Percentiles rank a stretch among this genome's conserved stretches.
Conservation (phyloP, 1,140 invertebrate genomes). For the Tribolium madens region DNA sequence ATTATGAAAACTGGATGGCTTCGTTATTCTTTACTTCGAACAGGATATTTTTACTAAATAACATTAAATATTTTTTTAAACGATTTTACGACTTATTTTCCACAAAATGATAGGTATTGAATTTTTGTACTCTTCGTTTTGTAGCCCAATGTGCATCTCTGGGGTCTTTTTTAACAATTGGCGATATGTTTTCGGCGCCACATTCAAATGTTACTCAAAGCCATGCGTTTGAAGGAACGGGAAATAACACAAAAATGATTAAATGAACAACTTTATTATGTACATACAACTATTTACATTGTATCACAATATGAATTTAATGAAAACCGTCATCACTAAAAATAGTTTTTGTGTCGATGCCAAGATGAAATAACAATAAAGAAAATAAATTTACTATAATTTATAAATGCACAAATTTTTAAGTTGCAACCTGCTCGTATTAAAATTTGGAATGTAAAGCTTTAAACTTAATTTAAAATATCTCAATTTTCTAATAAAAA, state of each 20-base stretch:
- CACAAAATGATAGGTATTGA: no score
- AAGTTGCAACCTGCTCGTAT: not conserved
- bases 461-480: conserved; percentile 1
- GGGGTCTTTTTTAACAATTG: no score
- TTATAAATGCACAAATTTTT: conserved; percentile 28
- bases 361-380: not conserved
- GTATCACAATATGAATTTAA: conserved; percentile 30
- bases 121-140: no score
- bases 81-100: no score
- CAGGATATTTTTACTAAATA: no score
- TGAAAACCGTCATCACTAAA: conserved; percentile 9
- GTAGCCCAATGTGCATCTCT: no score
- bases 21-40: no score
- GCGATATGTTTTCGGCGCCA: no score
- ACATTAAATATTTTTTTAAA: no score
- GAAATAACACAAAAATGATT: not conserved
- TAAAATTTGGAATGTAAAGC: conserved; percentile 22
- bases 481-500: not conserved
- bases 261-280: conserved; percentile 18
- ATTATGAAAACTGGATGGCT: not conserved
- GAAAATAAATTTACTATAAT: not conserved
- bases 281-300: conserved; percentile 35
- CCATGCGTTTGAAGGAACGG: no score
- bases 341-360: not conserved
- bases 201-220: no score